Evolutionary conservation across 53 echinoderm and acorn worm species (phyloP).

Genomic region (Henricia sp.): DNA sequence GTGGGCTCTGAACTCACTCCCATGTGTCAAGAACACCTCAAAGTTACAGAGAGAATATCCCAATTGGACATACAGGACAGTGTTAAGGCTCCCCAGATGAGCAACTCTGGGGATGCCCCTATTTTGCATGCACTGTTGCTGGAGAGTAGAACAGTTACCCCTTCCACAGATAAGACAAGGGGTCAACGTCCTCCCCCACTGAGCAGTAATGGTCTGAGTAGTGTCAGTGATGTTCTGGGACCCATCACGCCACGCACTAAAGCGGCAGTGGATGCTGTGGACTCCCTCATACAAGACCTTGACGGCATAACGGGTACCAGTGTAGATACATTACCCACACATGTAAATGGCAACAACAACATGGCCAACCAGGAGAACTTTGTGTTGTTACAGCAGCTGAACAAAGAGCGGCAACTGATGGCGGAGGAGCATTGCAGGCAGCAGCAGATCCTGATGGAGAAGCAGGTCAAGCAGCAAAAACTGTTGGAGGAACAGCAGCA

Average conservation of each 20-base stretch:
- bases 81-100: background rate
- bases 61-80: constrained; percentile 86
- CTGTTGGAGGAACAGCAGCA: constrained; percentile 64
- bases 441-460: constrained; percentile 78
- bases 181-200: constrained; percentile 50
- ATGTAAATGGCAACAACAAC: constrained; percentile 79
- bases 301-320: constrained; percentile 28
- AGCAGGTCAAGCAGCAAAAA: constrained; percentile 71
- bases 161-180: constrained; percentile 16
- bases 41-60: constrained; percentile 93
- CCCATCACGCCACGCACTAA: constrained; percentile 73
- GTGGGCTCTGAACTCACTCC: constrained; percentile 1
- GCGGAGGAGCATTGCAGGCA: constrained; percentile 71
- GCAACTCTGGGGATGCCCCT: constrained; percentile 55
- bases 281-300: constrained; percentile 69
- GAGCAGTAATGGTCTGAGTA: constrained; percentile 42
- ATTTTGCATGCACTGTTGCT: constrained; percentile 87
- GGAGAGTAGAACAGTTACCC: constrained; percentile 65
- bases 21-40: too few relatives aligned
- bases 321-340: constrained; percentile 13
- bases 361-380: constrained; percentile 78
- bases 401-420: constrained; percentile 71
- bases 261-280: constrained; percentile 68
- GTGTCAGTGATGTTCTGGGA: constrained; percentile 59
- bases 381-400: constrained; percentile 76